Base-by-base conservation (phyloP, 2,113 vertebrate genomes). In the Mesoclemmys tuberculata region DNA sequence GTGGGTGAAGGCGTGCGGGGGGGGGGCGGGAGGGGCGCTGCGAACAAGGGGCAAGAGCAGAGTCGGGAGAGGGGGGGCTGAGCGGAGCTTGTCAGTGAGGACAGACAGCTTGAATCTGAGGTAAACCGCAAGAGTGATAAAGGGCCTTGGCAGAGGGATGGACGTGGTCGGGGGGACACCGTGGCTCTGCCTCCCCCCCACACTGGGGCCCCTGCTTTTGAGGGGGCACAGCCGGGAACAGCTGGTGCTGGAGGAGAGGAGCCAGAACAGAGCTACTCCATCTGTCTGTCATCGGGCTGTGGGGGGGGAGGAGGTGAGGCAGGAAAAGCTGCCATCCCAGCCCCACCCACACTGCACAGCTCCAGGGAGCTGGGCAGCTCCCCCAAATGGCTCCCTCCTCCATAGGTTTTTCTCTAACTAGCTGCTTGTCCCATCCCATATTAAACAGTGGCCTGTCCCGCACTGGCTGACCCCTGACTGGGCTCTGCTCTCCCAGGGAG, bases 61-160 rank as follows among this genome's bases (percentile, higher is more conserved):
- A 71, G 85, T 5, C 2, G 35, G n/a, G 0, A n/a, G n/a, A n/a
- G 6, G n/a, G 18, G 8, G 27, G 31, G 5, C 4, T 80, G 10
- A 74, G 13, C 2, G 51, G 58, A 64, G 22, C 19, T 68, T 5
- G 41, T 46, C 10, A 16, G 74, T 24, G 26, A 29, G 41, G 44
- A 16, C 2, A 26, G 7, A 75, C 6, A 44, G 71, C n/a, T 61
- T 74, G 41, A 77, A 77, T 26, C 6, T 46, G 71, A 77, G 11
- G 41, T 44, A 44, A 75, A 75, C 44, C 10, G 41, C 41, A 44
- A 46, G 38, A 12, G 22, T 26, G 24, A 26, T 77, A 27, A 77
- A 75, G 31, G 61, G 11, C 71, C 71, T 46, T 27, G 41, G 3
- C 35, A 38, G 3, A 24, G n/a, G 19, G 68, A 24, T 74, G n/a